A percentile compares a stretch with the other conserved stretches of the same genome.
phyloP scores from a whole-genome alignment of 2,113 vertebrate genomes.

The Thamnophis sirtalis region DNA sequence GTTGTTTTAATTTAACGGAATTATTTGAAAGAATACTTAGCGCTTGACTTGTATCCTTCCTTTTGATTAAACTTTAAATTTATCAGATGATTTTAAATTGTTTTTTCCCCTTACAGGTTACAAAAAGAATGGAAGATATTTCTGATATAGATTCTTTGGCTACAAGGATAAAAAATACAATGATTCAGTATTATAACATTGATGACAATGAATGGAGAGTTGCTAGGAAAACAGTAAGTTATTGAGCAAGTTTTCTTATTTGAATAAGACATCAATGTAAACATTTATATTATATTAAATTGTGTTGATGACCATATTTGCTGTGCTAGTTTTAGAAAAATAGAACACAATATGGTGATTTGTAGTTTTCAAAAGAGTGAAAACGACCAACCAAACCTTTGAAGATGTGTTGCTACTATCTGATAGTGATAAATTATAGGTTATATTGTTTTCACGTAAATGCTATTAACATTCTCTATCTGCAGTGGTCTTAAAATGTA shows the following conservation, averaged over 20 bases:
- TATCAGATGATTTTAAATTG: background rate
- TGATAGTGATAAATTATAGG: background rate
- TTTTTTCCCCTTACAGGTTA: background rate
- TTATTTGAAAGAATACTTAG: background rate
- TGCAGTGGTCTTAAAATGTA: background rate
- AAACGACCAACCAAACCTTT: background rate
- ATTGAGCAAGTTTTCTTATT: background rate
- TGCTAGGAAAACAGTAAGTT: slow-evolving; percentile 68
- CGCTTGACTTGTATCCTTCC: background rate
- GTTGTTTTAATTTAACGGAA: background rate
- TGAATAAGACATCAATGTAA: background rate
- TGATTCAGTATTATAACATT: slow-evolving; percentile 68
- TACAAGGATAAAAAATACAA: slow-evolving; percentile 62
- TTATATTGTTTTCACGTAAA: background rate
- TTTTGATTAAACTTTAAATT: background rate
- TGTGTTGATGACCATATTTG: background rate
- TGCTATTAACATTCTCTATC: too few relatives aligned
- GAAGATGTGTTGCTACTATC: background rate
- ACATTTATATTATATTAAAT: background rate
- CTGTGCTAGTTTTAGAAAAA: background rate
- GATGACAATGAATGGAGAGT: slow-evolving; percentile 66
- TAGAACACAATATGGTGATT: background rate
- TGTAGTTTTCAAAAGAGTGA: background rate
- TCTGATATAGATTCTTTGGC: slow-evolving; percentile 53
- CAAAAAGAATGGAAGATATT: slow-evolving; percentile 58